Base-by-base conservation (phyloP, 2,888 invertebrate species). In the Aphidius colemani region DNA sequence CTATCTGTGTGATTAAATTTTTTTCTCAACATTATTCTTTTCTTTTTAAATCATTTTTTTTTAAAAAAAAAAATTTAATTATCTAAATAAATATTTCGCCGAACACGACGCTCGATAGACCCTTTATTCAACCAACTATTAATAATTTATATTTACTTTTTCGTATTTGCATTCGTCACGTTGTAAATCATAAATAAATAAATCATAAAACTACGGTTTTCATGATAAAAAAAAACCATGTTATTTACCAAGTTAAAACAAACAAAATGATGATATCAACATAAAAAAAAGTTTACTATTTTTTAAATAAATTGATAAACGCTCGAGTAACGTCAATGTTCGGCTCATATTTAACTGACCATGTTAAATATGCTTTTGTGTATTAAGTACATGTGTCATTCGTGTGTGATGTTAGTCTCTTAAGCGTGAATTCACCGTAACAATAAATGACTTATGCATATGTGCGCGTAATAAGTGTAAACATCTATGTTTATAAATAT, bases 321-420 rank as follows among this genome's bases (percentile, higher is more conserved):
- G 50, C 59, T 53, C 48, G 59, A 48, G 8, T 43, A 41, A 53
- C 59, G 63, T 53, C 49, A 18, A 44, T 64, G 59, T 49, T 64
- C 59, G 59, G 55, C 55, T 53, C 49, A n/a, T 57, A 30, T 30
- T 30, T 5, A 59, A 64, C 59, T 55, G 63, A 64, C 48, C 63
- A 59, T 40, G 43, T 59, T 43, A 11, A 59, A 50, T 49, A 30
- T 59, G 41, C 30, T 60, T 40, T 57, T 39, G 46, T 57, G 57
- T 48, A 46, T 57, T 39, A 64, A 65, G 57, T 65, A 61, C 65
- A 61, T 65, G 65, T 65, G 45, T 65, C 57, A 65, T 61, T 65
- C 61, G 65, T 65, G 65, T 65, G 64, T 65, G 65, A 65, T 65
- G 65, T 64, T 64, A 64, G 64, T 65, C 61, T 61, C 58, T 61